Base-by-base conservation (phyloP, 2,113 vertebrate species). In the Bettongia penicillata region DNA sequence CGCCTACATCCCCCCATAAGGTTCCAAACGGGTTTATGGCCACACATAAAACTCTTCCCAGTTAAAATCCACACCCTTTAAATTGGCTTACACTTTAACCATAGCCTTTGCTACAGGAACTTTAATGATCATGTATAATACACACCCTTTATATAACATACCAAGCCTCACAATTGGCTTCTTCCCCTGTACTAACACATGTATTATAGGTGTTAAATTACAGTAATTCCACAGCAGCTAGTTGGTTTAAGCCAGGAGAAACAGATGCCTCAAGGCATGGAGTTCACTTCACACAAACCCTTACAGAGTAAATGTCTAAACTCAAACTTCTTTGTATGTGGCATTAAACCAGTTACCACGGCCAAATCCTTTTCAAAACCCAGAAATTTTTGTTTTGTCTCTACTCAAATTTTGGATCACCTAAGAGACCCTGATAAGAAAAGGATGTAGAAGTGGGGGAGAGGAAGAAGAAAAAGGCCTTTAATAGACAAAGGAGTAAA, bases 151-250 rank as follows among this genome's bases (percentile, higher is more conserved):
- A 93, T 89, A 37, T 28, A 93, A 93, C 91, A 97, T 12, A 95
- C 19, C 77, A 61, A 97, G 90, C 25, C 93, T 96, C 50, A 93
- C 68, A 91, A 91, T 0, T 96, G 90, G 84, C 95, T 96, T 92
- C 95, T n/a, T 92, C 94, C 51, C 51, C 52, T 95, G 89, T 93
- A 89, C 93, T 68, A 77, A 93, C 92, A 96, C 26, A 90, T 96
- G 92, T 91, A 93, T 93, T 93, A 77, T 19, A 95, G 55, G 53
- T 94, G 53, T 93, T 95, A 96, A 94, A 91, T 97, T 95, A 94
- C 0, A 91, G 47, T 90, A 48, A 93, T 94, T 95, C 68, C 51
- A 89, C 91, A 95, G 50, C 9, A 77, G 31, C n/a, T 2, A 19
- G 37, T 43, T 43, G 68, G 37, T 43, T 43, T 43, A 43, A 43